These are phyloP conservation scores for Phylloscopus trochiloides DNA, from an alignment of 2,113 vertebrate genomes.

Conservation along the genomic window DNA sequence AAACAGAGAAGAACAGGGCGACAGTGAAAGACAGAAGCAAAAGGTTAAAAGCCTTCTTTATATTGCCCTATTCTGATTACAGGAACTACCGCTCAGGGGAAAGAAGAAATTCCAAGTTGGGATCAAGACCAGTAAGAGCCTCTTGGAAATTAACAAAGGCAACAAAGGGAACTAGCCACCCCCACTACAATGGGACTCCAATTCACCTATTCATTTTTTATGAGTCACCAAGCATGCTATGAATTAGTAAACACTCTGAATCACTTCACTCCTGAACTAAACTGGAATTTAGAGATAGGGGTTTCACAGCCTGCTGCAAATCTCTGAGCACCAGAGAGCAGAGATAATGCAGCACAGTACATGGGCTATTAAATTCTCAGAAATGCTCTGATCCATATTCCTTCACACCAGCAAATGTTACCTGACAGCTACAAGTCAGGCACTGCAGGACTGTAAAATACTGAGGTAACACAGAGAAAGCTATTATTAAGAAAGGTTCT, in stretches of 20 bases:
- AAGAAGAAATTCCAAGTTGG: not conserved
- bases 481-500: not conserved
- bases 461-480: not conserved
- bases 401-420: slow-evolving; percentile 9
- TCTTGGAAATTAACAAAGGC: not conserved
- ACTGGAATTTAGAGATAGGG: slow-evolving; percentile 8
- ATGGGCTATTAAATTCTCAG: not conserved
- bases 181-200: not conserved
- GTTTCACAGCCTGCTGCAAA: not conserved
- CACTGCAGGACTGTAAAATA: not conserved
- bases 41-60: not conserved
- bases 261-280: slow-evolving; percentile 1
- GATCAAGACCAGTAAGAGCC: not conserved
- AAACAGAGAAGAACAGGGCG: no score
- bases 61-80: not conserved
- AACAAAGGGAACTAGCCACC: not conserved
- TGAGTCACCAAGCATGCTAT: not conserved
- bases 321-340: slow-evolving; percentile 1
- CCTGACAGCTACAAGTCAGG: not conserved
- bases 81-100: not conserved
- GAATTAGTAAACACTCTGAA: slow-evolving; percentile 7
- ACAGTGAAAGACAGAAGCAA: not conserved
- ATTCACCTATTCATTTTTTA: slow-evolving; percentile 4
- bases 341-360: not conserved
- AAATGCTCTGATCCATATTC: not conserved